Base-by-base conservation (phyloP, 1,140 invertebrate genomes). In the Neodiprion pinetum region DNA sequence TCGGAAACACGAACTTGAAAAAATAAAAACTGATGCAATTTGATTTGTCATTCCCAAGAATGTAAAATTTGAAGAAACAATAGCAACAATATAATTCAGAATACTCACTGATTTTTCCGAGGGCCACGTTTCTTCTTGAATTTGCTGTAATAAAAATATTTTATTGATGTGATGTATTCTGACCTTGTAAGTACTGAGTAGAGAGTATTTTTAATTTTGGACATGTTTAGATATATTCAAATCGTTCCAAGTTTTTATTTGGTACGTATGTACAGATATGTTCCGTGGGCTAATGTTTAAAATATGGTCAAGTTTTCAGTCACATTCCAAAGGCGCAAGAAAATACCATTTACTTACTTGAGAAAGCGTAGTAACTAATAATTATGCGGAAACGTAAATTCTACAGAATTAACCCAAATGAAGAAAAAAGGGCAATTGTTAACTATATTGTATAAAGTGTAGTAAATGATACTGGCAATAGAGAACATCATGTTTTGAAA, bases 81-180 rank as follows among this genome's bases (percentile, higher is more conserved):
- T 21, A 23, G 40, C 21, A 61, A 65, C 49, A 77, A 8, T 53
- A 73, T 67, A 73, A 67, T 61, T 50, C 8, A 47, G 53, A 49
- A 78, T 78, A 88, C 86, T 88, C 83, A 88, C 86, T 81, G 80
- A 49, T 81, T 81, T 48, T 88, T 88, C 74, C 83, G 84, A 67
- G 84, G 76, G 40, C 80, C 82, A 70, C 86, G 82, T 78, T 87
- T 88, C 80, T 88, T 88, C 81, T 88, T 88, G 76, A 84, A 84
- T 74, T 88, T 88, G 77, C 86, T 88, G 84, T 83, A 87, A 87
- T 76, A 78, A 85, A 80, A 83, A 87, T 47, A 11, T 21, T 69
- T 47, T 47, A 69, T 69, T 69, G 11, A 61, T n/a, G 53, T 61
- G 53, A n/a, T 61, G 53, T 61, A 61, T 61, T 61, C 11, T 11